phyloP scores from a whole-genome alignment of 2,797 vertebrate genomes.

The Galaxias olidus region DNA sequence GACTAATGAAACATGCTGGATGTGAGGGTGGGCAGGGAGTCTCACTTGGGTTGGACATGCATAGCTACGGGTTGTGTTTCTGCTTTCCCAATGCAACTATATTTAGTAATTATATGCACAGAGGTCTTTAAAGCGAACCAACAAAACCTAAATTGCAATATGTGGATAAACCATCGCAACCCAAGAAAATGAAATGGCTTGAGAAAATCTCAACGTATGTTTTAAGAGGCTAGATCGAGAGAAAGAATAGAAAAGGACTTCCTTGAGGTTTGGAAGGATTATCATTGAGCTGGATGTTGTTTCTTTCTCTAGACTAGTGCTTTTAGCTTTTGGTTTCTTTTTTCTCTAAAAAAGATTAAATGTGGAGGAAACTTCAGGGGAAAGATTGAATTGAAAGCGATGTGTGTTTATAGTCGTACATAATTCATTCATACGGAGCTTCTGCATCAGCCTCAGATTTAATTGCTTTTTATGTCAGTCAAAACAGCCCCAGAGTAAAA shows the following conservation, averaged over 20 bases:
- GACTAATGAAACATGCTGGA: constrained; percentile 57
- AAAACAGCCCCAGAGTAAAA: constrained; percentile 5
- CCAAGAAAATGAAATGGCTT: constrained; percentile 42
- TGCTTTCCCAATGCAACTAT: constrained; percentile 53
- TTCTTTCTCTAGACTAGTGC: constrained; percentile 16
- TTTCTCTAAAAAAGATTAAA: neutral
- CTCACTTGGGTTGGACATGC: constrained; percentile 45
- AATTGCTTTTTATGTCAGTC: constrained; percentile 4
- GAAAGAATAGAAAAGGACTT: constrained; percentile 17
- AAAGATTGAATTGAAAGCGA: neutral
- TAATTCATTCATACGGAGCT: constrained; percentile 3
- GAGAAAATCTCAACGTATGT: constrained; percentile 28
- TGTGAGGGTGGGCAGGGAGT: constrained; percentile 44
- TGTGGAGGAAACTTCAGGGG: neutral
- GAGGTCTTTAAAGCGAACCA: constrained; percentile 51
- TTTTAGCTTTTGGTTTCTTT: constrained; percentile 1
- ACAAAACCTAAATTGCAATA: constrained; percentile 64
- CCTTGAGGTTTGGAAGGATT: constrained; percentile 14
- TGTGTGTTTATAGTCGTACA: neutral
- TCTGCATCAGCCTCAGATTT: constrained; percentile 2
- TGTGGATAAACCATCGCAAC: constrained; percentile 61
- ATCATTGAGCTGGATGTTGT: neutral
- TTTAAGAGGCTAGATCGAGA: constrained; percentile 24
- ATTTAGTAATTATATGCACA: constrained; percentile 59
- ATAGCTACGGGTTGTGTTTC: constrained; percentile 47